These are phyloP conservation scores for Mythimna ferrago DNA, from an alignment of 2,888 invertebrate species.

Conservation along the genomic window DNA sequence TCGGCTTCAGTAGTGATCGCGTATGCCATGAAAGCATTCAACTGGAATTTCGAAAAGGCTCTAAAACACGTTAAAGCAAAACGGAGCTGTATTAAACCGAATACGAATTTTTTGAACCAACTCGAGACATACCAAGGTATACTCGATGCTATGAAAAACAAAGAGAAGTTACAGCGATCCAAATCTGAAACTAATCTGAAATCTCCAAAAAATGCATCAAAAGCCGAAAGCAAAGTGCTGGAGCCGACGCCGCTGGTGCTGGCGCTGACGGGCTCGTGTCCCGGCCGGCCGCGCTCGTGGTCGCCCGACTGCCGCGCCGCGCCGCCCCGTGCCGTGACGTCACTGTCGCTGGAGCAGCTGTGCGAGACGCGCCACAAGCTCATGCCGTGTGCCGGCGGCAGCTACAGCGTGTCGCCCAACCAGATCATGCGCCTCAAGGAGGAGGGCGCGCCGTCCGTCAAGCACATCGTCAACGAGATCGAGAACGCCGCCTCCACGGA, in stretches of 20 bases:
- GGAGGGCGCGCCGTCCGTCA: constrained; percentile 92
- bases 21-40: constrained; percentile 99
- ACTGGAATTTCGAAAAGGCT: constrained; percentile 97
- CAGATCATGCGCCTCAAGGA: constrained; percentile 96
- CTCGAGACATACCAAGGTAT: constrained; percentile 99
- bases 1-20: constrained; percentile 99
- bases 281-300: constrained; percentile 93
- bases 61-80: constrained; percentile 97
- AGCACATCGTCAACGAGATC: constrained; percentile 93
- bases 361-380: constrained; percentile 94
- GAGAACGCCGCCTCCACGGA: constrained; percentile 89
- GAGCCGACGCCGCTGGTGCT: constrained; percentile 92
- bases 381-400: constrained; percentile 96
- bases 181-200: constrained; percentile 98
- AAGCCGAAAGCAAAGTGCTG: constrained; percentile 90
- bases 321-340: constrained; percentile 91
- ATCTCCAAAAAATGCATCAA: constrained; percentile 91
- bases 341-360: constrained; percentile 93
- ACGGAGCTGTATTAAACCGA: constrained; percentile 98
- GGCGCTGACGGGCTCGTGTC: constrained; percentile 86
- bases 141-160: constrained; percentile 98
- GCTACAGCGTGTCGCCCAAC: constrained; percentile 97
- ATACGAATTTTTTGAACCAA: constrained; percentile 98
- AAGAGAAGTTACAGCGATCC: constrained; percentile 97
- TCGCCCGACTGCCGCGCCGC: constrained; percentile 93